Percentiles rank a stretch among this genome's conserved stretches.
phyloP scores from a whole-genome alignment of 1,140 invertebrate genomes.

The Lucilia cuprina region DNA sequence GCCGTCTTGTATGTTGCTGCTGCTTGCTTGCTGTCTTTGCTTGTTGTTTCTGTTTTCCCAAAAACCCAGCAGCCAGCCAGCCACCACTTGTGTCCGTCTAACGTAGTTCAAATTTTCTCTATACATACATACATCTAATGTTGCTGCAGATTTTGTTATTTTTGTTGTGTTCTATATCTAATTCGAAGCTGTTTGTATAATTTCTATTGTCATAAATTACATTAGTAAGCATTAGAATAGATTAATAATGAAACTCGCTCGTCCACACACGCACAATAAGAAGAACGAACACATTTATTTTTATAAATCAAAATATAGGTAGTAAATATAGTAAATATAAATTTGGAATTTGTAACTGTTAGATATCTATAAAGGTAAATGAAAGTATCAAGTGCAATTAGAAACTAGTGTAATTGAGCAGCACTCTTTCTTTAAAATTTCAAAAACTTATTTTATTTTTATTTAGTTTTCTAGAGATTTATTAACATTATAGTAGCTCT shows the following conservation, averaged over 20 bases:
- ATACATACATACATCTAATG: neutral
- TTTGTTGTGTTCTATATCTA: neutral
- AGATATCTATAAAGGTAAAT: neutral
- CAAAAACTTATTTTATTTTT: neutral
- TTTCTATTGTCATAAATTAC: conserved; percentile 7
- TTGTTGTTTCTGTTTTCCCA: conserved; percentile 23
- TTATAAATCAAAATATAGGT: neutral
- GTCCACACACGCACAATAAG: neutral
- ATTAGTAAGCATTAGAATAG: neutral
- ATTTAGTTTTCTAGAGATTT: neutral
- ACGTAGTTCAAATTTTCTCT: neutral
- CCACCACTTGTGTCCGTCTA: conserved; percentile 26
- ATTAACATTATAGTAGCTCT: neutral
- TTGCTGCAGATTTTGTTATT: neutral
- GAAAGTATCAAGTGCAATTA: neutral
- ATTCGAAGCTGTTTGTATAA: neutral
- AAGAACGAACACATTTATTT: neutral
- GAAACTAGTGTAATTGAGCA: neutral
- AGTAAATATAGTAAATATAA: neutral
- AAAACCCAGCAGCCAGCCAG: conserved; percentile 26
- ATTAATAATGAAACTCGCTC: neutral
- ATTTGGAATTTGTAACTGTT: neutral
- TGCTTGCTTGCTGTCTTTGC: neutral
- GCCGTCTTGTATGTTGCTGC: neutral
- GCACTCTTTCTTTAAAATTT: conserved; percentile 7